A percentile compares a stretch with the other conserved stretches of the same genome.
These are phyloP conservation scores for Armadillidium nasatum DNA, from an alignment of 1,140 invertebrate genomes.

Conservation along the genomic window DNA sequence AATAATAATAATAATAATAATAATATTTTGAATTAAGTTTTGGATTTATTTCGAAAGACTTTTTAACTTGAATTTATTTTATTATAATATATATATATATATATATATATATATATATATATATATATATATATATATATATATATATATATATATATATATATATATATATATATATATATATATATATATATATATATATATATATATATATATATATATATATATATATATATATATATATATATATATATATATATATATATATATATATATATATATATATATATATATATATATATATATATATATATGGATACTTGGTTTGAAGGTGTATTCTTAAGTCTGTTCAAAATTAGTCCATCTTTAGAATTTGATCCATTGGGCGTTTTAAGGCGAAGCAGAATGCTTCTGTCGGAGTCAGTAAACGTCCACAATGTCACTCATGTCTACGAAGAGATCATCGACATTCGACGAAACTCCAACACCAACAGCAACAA, in stretches of 20 bases:
- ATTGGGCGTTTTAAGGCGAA: neutral
- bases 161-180: conserved; percentile 13
- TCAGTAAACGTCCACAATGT: conserved; percentile 28
- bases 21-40: neutral
- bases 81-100: neutral
- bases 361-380: neutral
- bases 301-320: neutral
- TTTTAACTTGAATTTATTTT: too few species aligned
- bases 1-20: neutral
- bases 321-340: too few species aligned
- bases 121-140: conserved; percentile 4
- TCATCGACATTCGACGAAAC: conserved; percentile 14
- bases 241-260: neutral
- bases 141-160: neutral
- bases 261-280: neutral
- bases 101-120: neutral
- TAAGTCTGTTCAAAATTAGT: neutral
- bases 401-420: conserved; percentile 27
- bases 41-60: too few species aligned
- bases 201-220: neutral
- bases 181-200: neutral
- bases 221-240: conserved; percentile 2
- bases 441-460: conserved; percentile 28
- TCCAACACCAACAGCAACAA: neutral
- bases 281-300: conserved; percentile 12